Evolutionary conservation across 2,888 invertebrate species (phyloP), one percentile per base, ranked within the genome.

Genomic region (Euproctis similis): DNA sequence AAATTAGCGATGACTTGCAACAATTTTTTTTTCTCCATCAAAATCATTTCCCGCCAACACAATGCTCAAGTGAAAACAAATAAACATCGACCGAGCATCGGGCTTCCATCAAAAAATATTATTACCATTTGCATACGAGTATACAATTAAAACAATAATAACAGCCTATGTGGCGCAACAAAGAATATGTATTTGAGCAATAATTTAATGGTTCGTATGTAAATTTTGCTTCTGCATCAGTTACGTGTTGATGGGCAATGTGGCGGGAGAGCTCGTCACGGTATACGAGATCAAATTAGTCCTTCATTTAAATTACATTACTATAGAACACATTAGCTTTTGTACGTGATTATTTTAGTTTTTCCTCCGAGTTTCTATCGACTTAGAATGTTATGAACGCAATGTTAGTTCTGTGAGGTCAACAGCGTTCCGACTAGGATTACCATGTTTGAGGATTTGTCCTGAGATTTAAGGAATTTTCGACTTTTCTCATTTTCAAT

Each of bases 141-240:
- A 67, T 80, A 67, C 73, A 81, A 84, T 82, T 84, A 84, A 76
- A 70, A n/a, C 71, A 60, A 64, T 82, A 81, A 84, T 81, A 80
- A 73, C 75, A 73, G 73, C 69, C 72, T 76, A 72, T 66, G 75
- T 80, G 72, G 75, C 61, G 82, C 72, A 82, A 81, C 81, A 78
- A 72, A 78, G 82, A 82, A 81, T 84, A 75, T 80, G 74, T 82
- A n/a, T 82, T 82, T 80, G 70, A 81, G 81, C 77, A 84, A 81
- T 84, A 81, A 84, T 81, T 77, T 81, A 80, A 84, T 82, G 80
- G 81, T 74, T 75, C 76, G 78, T 82, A 84, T 82, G 82, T 81
- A 84, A 84, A 84, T 82, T n/a, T 78, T 81, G 77, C 66, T 61
- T 54, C 66, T 69, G n/a, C n/a, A n/a, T n/a, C 81, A 77, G 84